phyloP scores from a whole-genome alignment of 2,113 vertebrate species.

The Kryptolebias marmoratus region DNA sequence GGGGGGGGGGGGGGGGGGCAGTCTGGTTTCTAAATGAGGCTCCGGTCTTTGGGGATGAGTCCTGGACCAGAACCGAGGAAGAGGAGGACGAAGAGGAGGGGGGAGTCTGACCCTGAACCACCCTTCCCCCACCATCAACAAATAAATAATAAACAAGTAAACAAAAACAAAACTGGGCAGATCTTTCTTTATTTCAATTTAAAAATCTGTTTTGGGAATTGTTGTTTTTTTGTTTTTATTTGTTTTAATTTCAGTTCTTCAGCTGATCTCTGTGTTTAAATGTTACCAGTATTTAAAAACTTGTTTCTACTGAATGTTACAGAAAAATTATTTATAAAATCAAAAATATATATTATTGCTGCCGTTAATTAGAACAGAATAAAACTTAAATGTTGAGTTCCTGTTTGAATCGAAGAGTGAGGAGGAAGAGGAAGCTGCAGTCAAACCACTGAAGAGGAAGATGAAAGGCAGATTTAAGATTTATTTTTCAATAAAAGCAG shows the following conservation, averaged over 20 bases:
- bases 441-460: too few relatives aligned
- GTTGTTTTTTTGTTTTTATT: neutral
- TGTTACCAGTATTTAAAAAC: too few relatives aligned
- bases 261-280: neutral
- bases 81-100: neutral
- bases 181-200: neutral
- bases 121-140: too few relatives aligned
- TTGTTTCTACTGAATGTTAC: neutral
- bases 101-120: neutral
- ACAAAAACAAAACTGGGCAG: neutral
- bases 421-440: too few relatives aligned
- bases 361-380: too few relatives aligned
- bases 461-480: too few relatives aligned
- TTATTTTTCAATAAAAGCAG: too few relatives aligned
- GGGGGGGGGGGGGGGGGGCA: neutral
- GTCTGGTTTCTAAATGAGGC: constrained; percentile 48
- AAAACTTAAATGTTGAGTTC: too few relatives aligned
- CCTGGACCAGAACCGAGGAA: neutral
- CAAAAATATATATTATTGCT: too few relatives aligned
- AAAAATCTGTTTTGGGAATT: too few relatives aligned
- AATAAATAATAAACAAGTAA: neutral
- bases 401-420: too few relatives aligned
- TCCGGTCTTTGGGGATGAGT: constrained; percentile 17
- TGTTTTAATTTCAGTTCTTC: neutral
- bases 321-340: neutral